Conservation (phyloP, 2,888 invertebrate genomes). For the Blastobasis adustella region DNA sequence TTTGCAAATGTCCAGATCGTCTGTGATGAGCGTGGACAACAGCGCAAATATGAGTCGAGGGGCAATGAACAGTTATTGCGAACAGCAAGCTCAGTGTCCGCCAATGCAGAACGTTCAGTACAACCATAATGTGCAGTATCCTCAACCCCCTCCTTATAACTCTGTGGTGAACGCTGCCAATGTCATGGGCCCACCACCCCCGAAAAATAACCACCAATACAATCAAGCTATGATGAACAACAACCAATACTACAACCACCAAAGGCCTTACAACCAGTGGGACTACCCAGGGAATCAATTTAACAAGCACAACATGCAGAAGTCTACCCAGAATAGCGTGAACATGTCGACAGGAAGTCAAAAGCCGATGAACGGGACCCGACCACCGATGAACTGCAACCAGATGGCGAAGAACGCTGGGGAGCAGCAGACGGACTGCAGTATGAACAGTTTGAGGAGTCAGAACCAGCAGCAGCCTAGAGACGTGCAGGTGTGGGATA, state of each 20-base stretch:
- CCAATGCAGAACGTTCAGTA: conserved; percentile 44
- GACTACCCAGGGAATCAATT: conserved; percentile 60
- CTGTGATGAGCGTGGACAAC: conserved; percentile 65
- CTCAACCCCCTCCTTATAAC: conserved; percentile 60
- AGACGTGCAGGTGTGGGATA: conserved; percentile 81
- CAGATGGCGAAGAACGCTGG: conserved; percentile 41
- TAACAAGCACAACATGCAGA: conserved; percentile 61
- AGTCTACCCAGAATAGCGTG: conserved; percentile 55
- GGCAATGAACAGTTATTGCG: conserved; percentile 54
- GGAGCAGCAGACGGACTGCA: conserved; percentile 67
- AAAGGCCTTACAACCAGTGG: conserved; percentile 63
- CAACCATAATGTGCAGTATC: conserved; percentile 55
- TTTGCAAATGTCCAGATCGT: conserved; percentile 62
- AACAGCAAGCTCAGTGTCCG: conserved; percentile 41
- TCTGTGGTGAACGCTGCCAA: conserved; percentile 56
- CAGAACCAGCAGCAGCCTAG: conserved; percentile 62
- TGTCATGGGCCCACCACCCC: conserved; percentile 66
- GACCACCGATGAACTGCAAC: conserved; percentile 38
- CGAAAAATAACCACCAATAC: conserved; percentile 65
- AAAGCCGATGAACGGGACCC: conserved; percentile 41
- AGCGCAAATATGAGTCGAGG: conserved; percentile 59
- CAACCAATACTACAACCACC: conserved; percentile 64
- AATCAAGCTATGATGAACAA: conserved; percentile 67
- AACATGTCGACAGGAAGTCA: conserved; percentile 67
- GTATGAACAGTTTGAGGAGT: conserved; percentile 69